These are phyloP conservation scores for Microcebus ravelobensis DNA, from an alignment of 2,113 vertebrate genomes.

Conservation along the genomic window DNA sequence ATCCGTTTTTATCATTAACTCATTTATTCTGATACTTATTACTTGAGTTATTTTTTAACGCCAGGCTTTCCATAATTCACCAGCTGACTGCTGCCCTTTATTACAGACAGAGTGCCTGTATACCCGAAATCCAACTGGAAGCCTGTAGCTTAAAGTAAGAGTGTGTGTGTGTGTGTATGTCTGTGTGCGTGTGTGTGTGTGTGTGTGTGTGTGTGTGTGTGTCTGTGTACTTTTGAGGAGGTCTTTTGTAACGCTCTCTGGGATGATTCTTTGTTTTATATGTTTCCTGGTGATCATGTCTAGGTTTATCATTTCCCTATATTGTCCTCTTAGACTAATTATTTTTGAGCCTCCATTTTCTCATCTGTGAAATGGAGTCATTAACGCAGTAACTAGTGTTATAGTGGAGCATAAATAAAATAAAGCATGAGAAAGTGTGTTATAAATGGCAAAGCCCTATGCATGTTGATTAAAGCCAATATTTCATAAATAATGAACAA, in stretches of 20 bases:
- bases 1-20: neutral
- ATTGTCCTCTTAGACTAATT: neutral
- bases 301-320: neutral
- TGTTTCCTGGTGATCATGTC: accelerated
- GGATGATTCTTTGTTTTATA: too few species aligned
- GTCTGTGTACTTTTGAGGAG: neutral
- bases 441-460: neutral
- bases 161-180: neutral
- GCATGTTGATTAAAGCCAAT: neutral
- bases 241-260: neutral
- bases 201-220: neutral
- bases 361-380: neutral
- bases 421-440: neutral
- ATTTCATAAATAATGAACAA: neutral
- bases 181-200: neutral
- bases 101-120: accelerated
- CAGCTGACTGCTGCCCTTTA: neutral
- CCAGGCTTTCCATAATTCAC: neutral
- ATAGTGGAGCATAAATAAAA: neutral
- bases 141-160: neutral
- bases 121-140: neutral
- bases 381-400: neutral
- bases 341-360: neutral
- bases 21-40: neutral
- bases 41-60: neutral